phyloP scores from a whole-genome alignment of 1,140 invertebrate species.

The Metaphire vulgaris region DNA sequence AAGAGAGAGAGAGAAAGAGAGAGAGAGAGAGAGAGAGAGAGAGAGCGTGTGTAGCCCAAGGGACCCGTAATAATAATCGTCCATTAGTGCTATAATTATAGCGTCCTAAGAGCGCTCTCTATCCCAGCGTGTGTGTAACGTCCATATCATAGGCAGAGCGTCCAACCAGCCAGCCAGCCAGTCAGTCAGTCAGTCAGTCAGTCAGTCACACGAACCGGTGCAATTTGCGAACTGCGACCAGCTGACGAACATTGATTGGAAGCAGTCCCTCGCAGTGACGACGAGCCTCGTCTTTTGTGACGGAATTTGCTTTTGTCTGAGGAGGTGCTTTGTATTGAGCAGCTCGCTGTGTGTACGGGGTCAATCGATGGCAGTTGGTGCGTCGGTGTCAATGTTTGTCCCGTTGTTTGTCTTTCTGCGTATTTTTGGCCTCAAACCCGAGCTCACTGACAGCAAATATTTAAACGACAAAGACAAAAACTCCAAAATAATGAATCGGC shows the following conservation, averaged over 20 bases:
- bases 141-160: not conserved
- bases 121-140: not conserved
- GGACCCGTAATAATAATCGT: not conserved
- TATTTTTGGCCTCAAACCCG: no score
- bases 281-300: no score
- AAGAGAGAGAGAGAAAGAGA: not conserved
- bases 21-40: not conserved
- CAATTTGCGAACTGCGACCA: not conserved
- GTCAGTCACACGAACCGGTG: not conserved
- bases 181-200: not conserved
- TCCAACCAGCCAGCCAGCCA: not conserved
- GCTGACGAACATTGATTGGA: no score
- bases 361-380: not conserved
- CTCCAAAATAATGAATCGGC: no score
- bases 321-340: no score
- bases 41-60: not conserved
- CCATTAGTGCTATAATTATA: not conserved
- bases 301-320: no score
- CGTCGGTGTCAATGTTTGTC: not conserved
- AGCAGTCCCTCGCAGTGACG: no score
- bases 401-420: not conserved
- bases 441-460: no score
- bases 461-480: no score
- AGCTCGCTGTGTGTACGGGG: not conserved
- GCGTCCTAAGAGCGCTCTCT: not conserved